Percentiles rank a stretch among this genome's conserved stretches.
Evolutionary conservation across 2,113 vertebrate species (phyloP).

Genomic region (Melospiza melodia): DNA sequence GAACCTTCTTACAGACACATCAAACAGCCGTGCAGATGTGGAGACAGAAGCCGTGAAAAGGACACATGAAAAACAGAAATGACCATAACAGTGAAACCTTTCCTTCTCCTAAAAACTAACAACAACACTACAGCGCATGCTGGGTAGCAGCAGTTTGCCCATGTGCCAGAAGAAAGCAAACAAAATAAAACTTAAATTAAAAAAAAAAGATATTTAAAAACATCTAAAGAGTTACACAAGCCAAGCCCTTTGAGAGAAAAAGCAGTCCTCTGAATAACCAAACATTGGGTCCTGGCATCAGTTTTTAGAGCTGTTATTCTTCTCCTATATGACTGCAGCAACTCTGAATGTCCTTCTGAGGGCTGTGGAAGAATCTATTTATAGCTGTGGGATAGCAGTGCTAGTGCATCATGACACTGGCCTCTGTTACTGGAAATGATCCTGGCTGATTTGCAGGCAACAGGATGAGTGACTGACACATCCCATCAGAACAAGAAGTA

Average conservation of each 20-base stretch:
- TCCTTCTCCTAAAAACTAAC: background rate
- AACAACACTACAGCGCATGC: background rate
- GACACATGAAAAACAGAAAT: background rate
- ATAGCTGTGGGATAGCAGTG: constrained; percentile 33
- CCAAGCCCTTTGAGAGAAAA: constrained; percentile 18
- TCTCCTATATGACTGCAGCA: background rate
- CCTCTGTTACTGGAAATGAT: constrained; percentile 45
- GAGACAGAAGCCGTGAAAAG: background rate
- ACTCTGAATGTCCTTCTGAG: constrained; percentile 27
- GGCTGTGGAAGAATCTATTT: constrained; percentile 38
- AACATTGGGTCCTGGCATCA: background rate
- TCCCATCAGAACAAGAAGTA: background rate
- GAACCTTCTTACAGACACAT: background rate
- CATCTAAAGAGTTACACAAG: background rate
- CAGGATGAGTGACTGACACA: background rate
- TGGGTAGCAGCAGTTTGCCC: background rate
- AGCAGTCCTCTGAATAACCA: constrained; percentile 7
- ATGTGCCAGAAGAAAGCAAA: background rate
- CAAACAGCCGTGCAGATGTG: too few relatives aligned
- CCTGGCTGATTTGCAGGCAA: background rate
- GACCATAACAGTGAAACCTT: background rate
- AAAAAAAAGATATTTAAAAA: background rate
- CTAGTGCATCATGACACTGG: background rate
- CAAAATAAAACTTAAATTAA: background rate
- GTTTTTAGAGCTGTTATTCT: background rate